These are phyloP conservation scores for Eilema sororculum DNA, from an alignment of 2,888 invertebrate genomes.

Conservation along the genomic window DNA sequence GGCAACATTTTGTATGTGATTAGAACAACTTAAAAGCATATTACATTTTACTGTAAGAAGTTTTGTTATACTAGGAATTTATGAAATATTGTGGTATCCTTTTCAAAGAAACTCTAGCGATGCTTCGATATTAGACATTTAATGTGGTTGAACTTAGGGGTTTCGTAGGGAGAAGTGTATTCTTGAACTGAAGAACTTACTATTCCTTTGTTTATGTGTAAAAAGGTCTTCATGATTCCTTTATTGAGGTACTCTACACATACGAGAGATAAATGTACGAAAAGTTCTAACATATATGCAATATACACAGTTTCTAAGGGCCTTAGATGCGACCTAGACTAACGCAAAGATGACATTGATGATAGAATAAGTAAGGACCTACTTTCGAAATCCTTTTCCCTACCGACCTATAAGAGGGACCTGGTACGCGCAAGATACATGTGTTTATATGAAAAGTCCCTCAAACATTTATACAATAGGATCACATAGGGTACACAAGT, in stretches of 20 bases:
- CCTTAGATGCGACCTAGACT: no score
- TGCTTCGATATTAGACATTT: neutral
- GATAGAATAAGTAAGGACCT: neutral
- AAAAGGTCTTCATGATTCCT: neutral
- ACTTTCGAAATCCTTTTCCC: neutral
- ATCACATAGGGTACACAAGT: neutral
- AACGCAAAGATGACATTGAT: no score
- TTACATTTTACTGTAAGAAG: neutral
- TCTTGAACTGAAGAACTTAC: neutral
- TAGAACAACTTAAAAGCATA: neutral
- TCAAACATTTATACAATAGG: conserved; percentile 16
- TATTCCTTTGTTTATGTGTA: neutral
- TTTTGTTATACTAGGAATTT: neutral
- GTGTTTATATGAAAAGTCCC: neutral
- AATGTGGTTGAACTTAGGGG: neutral
- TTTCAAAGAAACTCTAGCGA: neutral
- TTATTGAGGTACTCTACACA: neutral
- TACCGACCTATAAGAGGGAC: neutral
- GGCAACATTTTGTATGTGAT: no score
- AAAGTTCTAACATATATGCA: neutral
- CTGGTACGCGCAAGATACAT: neutral
- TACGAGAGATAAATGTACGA: neutral
- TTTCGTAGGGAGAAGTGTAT: neutral
- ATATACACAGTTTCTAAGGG: no score
- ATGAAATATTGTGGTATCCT: neutral